Conservation (phyloP, 2,888 invertebrate genomes). For the Dioctria linearis region DNA sequence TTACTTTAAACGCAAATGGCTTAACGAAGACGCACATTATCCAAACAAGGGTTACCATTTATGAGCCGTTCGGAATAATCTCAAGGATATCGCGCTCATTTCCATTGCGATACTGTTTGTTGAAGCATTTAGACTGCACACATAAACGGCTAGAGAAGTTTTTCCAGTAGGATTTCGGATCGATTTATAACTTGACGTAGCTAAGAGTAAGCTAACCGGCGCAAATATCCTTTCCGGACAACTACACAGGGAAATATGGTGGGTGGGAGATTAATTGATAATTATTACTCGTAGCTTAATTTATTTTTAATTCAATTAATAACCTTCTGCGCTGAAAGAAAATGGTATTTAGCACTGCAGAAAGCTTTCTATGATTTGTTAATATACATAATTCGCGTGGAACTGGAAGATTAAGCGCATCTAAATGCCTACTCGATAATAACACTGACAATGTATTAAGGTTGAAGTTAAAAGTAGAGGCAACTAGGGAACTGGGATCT, state of each 20-base stretch:
- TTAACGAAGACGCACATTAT: slow-evolving; percentile 53
- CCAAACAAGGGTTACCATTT: slow-evolving; percentile 42
- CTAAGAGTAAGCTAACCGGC: neutral
- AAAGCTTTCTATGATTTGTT: too few relatives aligned
- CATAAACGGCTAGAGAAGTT: neutral
- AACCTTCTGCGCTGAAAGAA: too few relatives aligned
- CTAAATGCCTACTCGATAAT: too few relatives aligned
- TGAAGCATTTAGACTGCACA: neutral
- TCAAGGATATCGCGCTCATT: slow-evolving; percentile 26
- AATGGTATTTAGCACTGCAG: too few relatives aligned
- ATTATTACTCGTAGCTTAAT: too few relatives aligned
- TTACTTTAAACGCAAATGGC: slow-evolving; percentile 57
- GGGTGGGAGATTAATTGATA: neutral
- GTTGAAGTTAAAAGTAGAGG: too few relatives aligned
- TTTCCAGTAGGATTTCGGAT: neutral
- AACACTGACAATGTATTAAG: too few relatives aligned
- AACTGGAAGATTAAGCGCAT: too few relatives aligned
- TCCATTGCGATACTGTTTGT: neutral
- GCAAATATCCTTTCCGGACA: neutral
- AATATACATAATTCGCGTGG: too few relatives aligned
- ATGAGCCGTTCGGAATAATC: slow-evolving; percentile 19
- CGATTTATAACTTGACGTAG: slow-evolving; percentile 13
- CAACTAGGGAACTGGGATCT: too few relatives aligned
- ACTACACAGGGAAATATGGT: too few relatives aligned
- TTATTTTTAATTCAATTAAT: too few relatives aligned